Base-by-base conservation (phyloP, 2,113 vertebrate species). In the Colius striatus region DNA sequence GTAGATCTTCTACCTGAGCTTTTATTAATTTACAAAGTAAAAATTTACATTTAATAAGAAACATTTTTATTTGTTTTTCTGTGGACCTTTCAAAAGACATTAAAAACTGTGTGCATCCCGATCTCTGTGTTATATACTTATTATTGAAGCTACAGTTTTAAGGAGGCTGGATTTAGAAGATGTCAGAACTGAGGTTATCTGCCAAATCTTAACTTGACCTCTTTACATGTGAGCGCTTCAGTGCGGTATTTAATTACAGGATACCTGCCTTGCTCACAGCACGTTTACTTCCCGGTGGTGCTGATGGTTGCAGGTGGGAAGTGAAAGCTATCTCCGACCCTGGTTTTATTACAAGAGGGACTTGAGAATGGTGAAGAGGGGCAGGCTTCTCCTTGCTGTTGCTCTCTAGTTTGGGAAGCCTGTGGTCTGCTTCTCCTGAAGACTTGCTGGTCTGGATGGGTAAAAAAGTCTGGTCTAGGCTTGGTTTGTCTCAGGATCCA, bases 281-380 rank as follows among this genome's bases (percentile, higher is more conserved):
- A 26, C 0, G 0, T 47, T 4, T 66, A 20, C 14, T 48, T 80
- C 34, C 62, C 1, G 1, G 11, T 1, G 4, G 12, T 30, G 53
- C 71, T 83, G 77, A 18, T 0, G 1, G n/a, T 3, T 0, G 2
- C 0, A 1, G 22, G 54, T 41, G 19, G 9, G 36, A 50, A 63
- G 20, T 10, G 51, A 36, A 38, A 61, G 43, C 47, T 90, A 53
- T 36, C 30, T 63, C 17, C 0, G 0, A 21, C 41, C 36, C 66
- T 38, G 25, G 2, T 19, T 79, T 50, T 83, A 30, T 68, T 87
- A 50, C n/a, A 16, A 12, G 32, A 66, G 25, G 43, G 23, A 6
- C 38, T 55, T 0, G 0, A 14, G 71, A 53, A 13, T 30, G 26
- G 14, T 27, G 19, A 81, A 25, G n/a, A 58, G 10, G 20, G n/a